Conservation (phyloP, 2,888 invertebrate genomes). For the Aleiodes testaceus region DNA sequence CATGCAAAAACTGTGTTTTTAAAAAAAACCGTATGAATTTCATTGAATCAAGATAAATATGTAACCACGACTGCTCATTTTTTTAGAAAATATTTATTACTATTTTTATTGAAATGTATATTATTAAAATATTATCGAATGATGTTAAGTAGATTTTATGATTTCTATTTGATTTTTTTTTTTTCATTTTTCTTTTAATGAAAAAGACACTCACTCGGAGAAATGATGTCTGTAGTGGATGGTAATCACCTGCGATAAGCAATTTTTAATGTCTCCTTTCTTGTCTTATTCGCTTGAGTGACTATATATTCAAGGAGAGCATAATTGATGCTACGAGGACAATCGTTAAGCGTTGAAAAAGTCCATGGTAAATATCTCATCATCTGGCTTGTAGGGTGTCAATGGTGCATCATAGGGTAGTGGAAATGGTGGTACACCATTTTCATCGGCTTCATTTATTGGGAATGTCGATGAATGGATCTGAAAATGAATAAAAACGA, state of each 20-base stretch:
- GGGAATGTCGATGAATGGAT: constrained; percentile 78
- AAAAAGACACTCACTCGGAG: not conserved
- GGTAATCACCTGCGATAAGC: constrained; percentile 15
- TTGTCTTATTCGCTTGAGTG: constrained; percentile 27
- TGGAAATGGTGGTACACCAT: constrained; percentile 74
- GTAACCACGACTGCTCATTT: constrained; percentile 18
- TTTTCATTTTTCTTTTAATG: not conserved
- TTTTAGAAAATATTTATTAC: constrained; percentile 32
- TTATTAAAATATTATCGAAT: constrained; percentile 17
- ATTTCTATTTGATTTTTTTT: not conserved
- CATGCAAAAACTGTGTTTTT: constrained; percentile 56
- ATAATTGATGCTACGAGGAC: constrained; percentile 17
- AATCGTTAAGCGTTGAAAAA: constrained; percentile 69
- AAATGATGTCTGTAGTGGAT: not conserved
- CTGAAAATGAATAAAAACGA: constrained; percentile 71
- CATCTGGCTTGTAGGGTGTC: constrained; percentile 79
- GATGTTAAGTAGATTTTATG: not conserved
- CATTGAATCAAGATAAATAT: constrained; percentile 44
- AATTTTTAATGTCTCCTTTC: not conserved
- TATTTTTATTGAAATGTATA: constrained; percentile 9
- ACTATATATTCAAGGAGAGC: constrained; percentile 21
- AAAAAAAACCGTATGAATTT: constrained; percentile 56
- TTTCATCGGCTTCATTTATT: constrained; percentile 58
- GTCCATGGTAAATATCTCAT: constrained; percentile 82
- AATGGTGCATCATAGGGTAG: constrained; percentile 90